Conservation (phyloP, 2,797 vertebrate species). For the Urocyon cinereoargenteus region DNA sequence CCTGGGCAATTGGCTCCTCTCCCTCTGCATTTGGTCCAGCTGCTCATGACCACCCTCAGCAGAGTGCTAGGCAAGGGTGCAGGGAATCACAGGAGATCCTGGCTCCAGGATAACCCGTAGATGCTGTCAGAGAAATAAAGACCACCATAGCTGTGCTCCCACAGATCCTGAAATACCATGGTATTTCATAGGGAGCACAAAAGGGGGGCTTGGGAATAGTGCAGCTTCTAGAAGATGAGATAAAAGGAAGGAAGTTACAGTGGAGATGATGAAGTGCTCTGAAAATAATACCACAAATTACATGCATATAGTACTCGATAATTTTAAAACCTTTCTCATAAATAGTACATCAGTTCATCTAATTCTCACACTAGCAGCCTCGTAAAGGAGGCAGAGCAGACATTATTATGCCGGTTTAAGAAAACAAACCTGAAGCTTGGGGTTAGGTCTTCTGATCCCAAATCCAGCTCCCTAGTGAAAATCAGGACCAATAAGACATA, state of each 20-base stretch:
- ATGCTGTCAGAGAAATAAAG: neutral
- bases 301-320: neutral
- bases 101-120: neutral
- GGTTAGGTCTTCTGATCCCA: neutral
- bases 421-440: neutral
- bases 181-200: neutral
- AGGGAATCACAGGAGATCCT: neutral
- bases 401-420: neutral
- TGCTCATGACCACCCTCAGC: neutral
- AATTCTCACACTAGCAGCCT: conserved; percentile 20
- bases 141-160: neutral
- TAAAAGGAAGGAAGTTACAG: neutral
- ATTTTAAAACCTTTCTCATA: neutral
- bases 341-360: neutral
- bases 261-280: neutral
- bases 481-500: neutral
- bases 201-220: neutral
- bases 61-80: neutral
- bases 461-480: conserved; percentile 4
- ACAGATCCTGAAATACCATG: neutral
- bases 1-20: neutral
- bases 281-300: neutral
- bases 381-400: conserved; percentile 6
- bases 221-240: neutral
- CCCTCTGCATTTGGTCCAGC: neutral